Conservation (phyloP, 2,888 invertebrate genomes). For the Eurytoma californica region DNA sequence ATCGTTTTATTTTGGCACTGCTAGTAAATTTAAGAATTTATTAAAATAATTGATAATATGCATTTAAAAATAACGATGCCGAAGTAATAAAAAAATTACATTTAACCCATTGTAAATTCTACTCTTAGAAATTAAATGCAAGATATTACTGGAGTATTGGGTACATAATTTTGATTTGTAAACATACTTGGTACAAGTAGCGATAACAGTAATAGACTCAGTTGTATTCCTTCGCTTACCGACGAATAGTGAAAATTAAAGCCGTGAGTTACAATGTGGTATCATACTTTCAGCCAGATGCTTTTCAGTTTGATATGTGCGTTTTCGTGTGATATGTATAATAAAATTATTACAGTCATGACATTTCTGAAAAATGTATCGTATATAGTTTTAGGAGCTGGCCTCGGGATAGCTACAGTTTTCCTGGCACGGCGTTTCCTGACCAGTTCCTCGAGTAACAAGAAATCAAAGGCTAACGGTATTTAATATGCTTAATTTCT, state of each 20-base stretch:
- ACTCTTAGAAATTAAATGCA: too few relatives aligned
- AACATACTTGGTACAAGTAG: too few relatives aligned
- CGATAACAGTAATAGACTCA: too few relatives aligned
- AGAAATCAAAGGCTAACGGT: neutral
- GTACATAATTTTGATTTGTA: too few relatives aligned
- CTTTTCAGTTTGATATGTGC: neutral
- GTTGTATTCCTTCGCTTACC: too few relatives aligned
- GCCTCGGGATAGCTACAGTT: slow-evolving; percentile 33
- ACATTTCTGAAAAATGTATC: neutral
- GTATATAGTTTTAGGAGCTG: slow-evolving; percentile 43
- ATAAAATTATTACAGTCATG: slow-evolving; percentile 18
- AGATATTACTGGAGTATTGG: too few relatives aligned
- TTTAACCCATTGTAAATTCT: too few relatives aligned
- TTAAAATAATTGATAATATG: too few relatives aligned
- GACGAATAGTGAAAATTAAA: neutral
- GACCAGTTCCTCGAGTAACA: neutral
- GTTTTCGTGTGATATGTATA: neutral
- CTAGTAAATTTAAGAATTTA: too few relatives aligned
- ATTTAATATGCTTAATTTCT: neutral
- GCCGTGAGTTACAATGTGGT: slow-evolving; percentile 5
- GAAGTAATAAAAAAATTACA: too few relatives aligned
- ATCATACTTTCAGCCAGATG: neutral
- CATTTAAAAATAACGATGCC: too few relatives aligned
- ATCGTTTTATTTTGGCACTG: too few relatives aligned
- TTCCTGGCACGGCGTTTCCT: slow-evolving; percentile 14